These are phyloP conservation scores for Poeciliopsis paucimaculata DNA, from an alignment of 2,797 vertebrate genomes.

Conservation along the genomic window DNA sequence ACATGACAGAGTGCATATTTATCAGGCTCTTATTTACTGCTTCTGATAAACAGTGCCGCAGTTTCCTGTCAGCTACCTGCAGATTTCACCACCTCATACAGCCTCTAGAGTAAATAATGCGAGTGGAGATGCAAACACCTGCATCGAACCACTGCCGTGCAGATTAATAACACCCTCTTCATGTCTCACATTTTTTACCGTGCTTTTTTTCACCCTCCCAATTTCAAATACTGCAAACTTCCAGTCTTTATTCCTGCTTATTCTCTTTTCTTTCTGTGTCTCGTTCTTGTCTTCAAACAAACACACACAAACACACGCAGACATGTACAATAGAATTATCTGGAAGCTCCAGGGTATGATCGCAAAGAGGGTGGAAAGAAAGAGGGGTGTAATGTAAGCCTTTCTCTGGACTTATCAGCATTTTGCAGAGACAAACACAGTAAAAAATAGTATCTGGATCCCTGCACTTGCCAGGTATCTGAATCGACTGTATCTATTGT, in stretches of 20 bases:
- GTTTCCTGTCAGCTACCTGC: constrained; percentile 57
- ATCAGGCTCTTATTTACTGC: constrained; percentile 68
- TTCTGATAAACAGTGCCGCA: constrained; percentile 53
- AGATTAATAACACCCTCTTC: constrained; percentile 59
- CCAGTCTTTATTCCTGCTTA: constrained; percentile 42
- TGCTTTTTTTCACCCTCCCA: constrained; percentile 39
- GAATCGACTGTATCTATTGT: constrained; percentile 52
- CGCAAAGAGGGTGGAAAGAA: constrained; percentile 33
- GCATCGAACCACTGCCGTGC: constrained; percentile 42
- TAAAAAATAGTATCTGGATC: constrained; percentile 46
- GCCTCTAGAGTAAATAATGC: constrained; percentile 59
- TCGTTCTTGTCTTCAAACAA: constrained; percentile 17
- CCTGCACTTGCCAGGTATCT: constrained; percentile 43
- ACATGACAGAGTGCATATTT: constrained; percentile 56
- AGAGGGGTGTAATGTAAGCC: constrained; percentile 48
- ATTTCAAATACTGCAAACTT: constrained; percentile 50
- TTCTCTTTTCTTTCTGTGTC: constrained; percentile 21
- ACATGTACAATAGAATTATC: constrained; percentile 40
- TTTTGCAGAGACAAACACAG: constrained; percentile 65
- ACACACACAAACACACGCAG: constrained; percentile 21
- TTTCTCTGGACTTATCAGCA: constrained; percentile 72
- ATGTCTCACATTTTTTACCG: constrained; percentile 32
- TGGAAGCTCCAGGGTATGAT: constrained; percentile 55
- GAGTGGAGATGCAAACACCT: constrained; percentile 52
- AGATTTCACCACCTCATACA: constrained; percentile 43